Conservation (phyloP, 2,888 invertebrate genomes). For the Litoditis marina region DNA sequence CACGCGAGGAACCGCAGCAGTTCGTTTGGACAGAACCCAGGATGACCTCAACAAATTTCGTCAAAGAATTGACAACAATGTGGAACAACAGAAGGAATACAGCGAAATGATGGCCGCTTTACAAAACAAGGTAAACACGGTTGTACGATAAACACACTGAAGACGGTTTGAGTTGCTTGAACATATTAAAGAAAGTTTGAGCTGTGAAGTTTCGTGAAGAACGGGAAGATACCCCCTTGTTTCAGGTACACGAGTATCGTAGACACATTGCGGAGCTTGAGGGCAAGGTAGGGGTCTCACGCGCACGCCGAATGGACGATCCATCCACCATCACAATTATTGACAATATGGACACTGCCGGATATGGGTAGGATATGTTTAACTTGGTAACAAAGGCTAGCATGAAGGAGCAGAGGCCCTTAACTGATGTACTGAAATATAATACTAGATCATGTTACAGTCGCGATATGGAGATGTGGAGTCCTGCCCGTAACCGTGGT, state of each 20-base stretch:
- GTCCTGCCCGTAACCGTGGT: conserved; percentile 23
- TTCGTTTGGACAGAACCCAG: conserved; percentile 56
- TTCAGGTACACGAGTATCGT: conserved; percentile 57
- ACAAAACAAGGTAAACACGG: conserved; percentile 50
- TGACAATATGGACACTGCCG: conserved; percentile 20
- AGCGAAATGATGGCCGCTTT: conserved; percentile 58
- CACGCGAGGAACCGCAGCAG: conserved; percentile 43
- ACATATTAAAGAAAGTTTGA: too few species aligned
- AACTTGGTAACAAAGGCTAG: too few species aligned
- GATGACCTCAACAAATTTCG: conserved; percentile 59
- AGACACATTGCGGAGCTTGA: conserved; percentile 59
- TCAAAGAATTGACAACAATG: conserved; percentile 59
- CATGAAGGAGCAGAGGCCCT: conserved; percentile 13
- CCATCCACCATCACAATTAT: conserved; percentile 29
- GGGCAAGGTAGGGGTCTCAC: conserved; percentile 45
- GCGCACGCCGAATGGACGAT: conserved; percentile 36
- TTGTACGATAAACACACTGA: neutral
- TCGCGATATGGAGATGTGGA: conserved; percentile 18
- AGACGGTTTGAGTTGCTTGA: too few species aligned
- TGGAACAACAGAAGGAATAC: conserved; percentile 59
- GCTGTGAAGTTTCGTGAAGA: too few species aligned
- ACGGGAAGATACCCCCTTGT: neutral
- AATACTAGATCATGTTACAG: too few species aligned
- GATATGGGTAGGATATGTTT: too few species aligned
- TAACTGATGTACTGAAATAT: neutral